A percentile compares a stretch with the other conserved stretches of the same genome.
These are phyloP conservation scores for Spinibarbus caldwelli DNA, from an alignment of 2,797 vertebrate species.

Conservation along the genomic window DNA sequence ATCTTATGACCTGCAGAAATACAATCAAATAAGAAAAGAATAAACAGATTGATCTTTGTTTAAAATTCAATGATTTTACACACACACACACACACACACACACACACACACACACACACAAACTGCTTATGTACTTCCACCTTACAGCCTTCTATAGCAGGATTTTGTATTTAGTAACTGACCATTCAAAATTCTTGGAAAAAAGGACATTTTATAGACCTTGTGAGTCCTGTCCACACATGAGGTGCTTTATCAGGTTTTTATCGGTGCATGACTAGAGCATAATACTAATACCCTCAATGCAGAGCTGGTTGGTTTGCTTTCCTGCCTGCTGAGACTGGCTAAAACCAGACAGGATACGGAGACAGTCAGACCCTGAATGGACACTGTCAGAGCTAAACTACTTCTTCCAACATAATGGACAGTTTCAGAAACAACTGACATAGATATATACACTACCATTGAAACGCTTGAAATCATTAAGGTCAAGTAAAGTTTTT, in stretches of 20 bases:
- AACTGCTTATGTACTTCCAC: not conserved
- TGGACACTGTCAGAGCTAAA: not conserved
- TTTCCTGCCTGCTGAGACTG: not conserved
- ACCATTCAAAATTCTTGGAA: not conserved
- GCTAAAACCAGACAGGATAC: not conserved
- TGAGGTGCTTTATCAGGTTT: conserved; percentile 28
- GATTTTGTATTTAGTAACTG: conserved; percentile 3
- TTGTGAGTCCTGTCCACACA: not conserved
- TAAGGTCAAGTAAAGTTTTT: too few relatives aligned
- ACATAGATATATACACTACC: not conserved
- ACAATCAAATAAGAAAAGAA: conserved; percentile 1
- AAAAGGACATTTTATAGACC: not conserved
- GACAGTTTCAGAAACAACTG: not conserved
- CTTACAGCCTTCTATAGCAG: not conserved
- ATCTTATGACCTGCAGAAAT: not conserved
- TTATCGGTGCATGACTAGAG: conserved; percentile 17
- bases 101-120: too few relatives aligned
- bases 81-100: too few relatives aligned
- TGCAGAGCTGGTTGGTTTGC: conserved; percentile 7
- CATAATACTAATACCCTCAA: not conserved
- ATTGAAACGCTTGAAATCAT: too few relatives aligned
- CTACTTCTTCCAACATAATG: not conserved
- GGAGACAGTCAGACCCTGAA: not conserved
- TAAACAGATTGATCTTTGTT: conserved; percentile 24
- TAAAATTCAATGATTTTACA: conserved; percentile 26